phyloP scores from a whole-genome alignment of 2,113 vertebrate genomes.

The Melanocharis versteri region DNA sequence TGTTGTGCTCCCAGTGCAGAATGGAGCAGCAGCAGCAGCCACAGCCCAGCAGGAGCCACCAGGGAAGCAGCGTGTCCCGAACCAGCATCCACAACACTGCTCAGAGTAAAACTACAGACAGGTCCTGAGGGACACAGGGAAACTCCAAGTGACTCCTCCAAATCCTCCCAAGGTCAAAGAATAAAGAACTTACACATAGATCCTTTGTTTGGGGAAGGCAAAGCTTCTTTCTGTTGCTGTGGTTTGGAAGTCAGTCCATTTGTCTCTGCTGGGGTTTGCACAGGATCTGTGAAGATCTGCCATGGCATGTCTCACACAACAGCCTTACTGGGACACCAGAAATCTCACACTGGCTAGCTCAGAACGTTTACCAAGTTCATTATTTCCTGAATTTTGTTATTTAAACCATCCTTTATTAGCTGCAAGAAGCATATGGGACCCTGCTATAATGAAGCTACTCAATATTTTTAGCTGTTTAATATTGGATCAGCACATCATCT shows the following conservation, averaged over 20 bases:
- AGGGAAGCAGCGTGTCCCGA: neutral
- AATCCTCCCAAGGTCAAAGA: neutral
- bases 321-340: neutral
- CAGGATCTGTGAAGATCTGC: neutral
- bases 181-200: neutral
- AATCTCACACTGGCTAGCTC: neutral
- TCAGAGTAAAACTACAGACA: neutral
- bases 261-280: neutral
- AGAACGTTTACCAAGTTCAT: neutral
- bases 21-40: neutral
- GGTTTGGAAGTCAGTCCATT: neutral
- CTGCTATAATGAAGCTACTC: constrained; percentile 24
- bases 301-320: neutral
- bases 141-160: neutral
- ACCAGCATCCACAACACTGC: neutral
- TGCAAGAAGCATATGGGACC: constrained; percentile 26
- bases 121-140: neutral
- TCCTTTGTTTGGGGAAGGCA: neutral
- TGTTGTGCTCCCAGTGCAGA: neutral
- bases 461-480: constrained; percentile 45
- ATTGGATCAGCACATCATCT: constrained; percentile 45
- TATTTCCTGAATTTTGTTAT: constrained; percentile 1
- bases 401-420: constrained; percentile 33
- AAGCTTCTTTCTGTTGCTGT: neutral
- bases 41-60: neutral